Evolutionary conservation across 2,113 vertebrate genomes (phyloP).

Genomic region (Procavia capensis): DNA sequence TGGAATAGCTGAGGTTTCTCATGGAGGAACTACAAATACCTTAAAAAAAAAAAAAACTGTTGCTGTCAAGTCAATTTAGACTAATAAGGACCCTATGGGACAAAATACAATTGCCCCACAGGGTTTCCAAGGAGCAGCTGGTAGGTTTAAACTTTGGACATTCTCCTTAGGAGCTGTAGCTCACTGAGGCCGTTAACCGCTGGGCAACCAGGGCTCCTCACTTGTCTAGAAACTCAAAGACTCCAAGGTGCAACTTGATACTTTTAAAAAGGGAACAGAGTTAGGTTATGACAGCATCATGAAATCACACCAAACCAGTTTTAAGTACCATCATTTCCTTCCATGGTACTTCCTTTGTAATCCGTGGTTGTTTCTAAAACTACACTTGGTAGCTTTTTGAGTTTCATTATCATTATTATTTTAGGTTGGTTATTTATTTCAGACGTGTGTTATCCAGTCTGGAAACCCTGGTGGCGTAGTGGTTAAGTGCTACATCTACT

Average conservation of each 20-base stretch:
- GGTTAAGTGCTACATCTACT: too few relatives aligned
- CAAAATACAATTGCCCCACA: too few relatives aligned
- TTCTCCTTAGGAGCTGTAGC: too few relatives aligned
- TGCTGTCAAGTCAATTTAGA: too few relatives aligned
- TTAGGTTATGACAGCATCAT: not conserved
- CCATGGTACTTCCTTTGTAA: not conserved
- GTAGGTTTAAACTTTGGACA: too few relatives aligned
- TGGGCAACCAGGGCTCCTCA: too few relatives aligned
- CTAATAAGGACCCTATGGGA: too few relatives aligned
- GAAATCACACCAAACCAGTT: not conserved
- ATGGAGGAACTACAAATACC: not conserved
- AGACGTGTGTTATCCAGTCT: not conserved
- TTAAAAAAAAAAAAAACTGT: not conserved
- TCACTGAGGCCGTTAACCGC: too few relatives aligned
- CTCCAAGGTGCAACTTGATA: not conserved
- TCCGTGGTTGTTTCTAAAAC: not conserved
- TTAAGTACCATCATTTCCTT: not conserved
- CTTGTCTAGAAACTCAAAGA: not conserved
- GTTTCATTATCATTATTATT: not conserved
- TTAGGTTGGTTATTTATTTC: not conserved
- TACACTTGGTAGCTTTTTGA: fast-evolving
- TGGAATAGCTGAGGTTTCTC: not conserved
- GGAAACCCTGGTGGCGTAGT: too few relatives aligned
- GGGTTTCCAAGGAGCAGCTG: too few relatives aligned
- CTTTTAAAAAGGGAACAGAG: not conserved